These are phyloP conservation scores for Poeciliopsis paucimaculata DNA, from an alignment of 2,797 vertebrate species.

Conservation along the genomic window DNA sequence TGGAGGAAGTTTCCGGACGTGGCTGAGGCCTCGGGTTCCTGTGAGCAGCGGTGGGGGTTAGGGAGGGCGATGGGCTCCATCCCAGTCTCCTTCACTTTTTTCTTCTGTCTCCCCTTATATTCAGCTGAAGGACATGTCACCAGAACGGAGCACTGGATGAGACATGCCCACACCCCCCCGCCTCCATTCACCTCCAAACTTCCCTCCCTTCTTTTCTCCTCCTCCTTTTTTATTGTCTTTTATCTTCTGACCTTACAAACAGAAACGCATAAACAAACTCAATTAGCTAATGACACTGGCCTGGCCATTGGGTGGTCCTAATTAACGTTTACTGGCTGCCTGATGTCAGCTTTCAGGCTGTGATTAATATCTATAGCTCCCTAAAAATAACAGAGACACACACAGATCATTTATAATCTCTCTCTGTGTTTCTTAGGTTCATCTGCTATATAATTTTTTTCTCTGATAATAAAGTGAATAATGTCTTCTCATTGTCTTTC, in stretches of 20 bases:
- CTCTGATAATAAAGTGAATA: background rate
- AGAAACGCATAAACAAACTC: slow-evolving; percentile 83
- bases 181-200: slow-evolving; percentile 24
- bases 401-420: slow-evolving; percentile 2
- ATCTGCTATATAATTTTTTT: slow-evolving; percentile 24
- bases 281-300: slow-evolving; percentile 84
- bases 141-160: slow-evolving; percentile 70
- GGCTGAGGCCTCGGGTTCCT: slow-evolving; percentile 61
- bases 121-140: slow-evolving; percentile 81
- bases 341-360: slow-evolving; percentile 80
- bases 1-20: slow-evolving; percentile 62
- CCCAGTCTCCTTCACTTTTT: slow-evolving; percentile 41
- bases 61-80: slow-evolving; percentile 35
- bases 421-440: background rate
- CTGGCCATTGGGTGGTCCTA: slow-evolving; percentile 80
- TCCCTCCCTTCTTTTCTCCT: slow-evolving; percentile 26
- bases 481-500: background rate
- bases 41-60: slow-evolving; percentile 20
- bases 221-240: slow-evolving; percentile 28
- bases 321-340: slow-evolving; percentile 83
- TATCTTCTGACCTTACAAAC: slow-evolving; percentile 66
- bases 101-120: slow-evolving; percentile 56
- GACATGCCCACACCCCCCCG: slow-evolving; percentile 61
- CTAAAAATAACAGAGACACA: slow-evolving; percentile 38
- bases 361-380: slow-evolving; percentile 77